Base-by-base conservation (phyloP, 37 sponge, comb jelly and placozoan genomes). In the Bolinopsis microptera region DNA sequence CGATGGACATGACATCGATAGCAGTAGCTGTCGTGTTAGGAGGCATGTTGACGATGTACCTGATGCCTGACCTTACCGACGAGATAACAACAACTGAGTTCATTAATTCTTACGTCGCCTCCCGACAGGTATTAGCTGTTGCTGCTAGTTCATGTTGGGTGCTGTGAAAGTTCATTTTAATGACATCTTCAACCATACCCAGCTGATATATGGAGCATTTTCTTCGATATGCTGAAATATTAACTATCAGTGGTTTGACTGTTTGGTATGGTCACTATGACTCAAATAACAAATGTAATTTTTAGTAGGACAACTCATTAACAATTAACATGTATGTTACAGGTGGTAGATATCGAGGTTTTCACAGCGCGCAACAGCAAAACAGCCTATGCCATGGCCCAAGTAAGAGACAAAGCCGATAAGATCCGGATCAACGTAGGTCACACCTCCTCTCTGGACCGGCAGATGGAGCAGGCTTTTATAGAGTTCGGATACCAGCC, bases 41-140 rank as follows among this genome's bases (percentile, higher is more conserved):
- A 9, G 27, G 27, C 5, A 34, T 35, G 18, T 32, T 77, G 37
- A 32, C 32, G 32, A 32, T 27, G 80, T 32, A 77, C 35, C 3
- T 77, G 80, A 77, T 77, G 80, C 80, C 80, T 16, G 21, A 9
- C 32, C 3, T 77, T 34, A 32, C 28, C 18, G 21, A 32, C 9
- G 80, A 77, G 35, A 77, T 77, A 35, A 32, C 80, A 35, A 35
- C 32, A 21, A 34, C 36, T 77, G 80, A 77, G 37, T 77, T 77
- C 37, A 77, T 77, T 18, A 77, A 31, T 34, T 27, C 27, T 0
- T 77, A 77, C 32, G 37, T 77, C 32, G 80, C 80, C 5, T 77
- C 80, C 0, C 61, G 61, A 13, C 61, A 48, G 61, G 61, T 48
- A 13, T n/a, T n/a, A n/a, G n/a, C n/a, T n/a, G n/a, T n/a, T n/a